A percentile compares a stretch with the other conserved stretches of the same genome.
Evolutionary conservation across 2,113 vertebrate species (phyloP).

Genomic region (Trogon melanurus): DNA sequence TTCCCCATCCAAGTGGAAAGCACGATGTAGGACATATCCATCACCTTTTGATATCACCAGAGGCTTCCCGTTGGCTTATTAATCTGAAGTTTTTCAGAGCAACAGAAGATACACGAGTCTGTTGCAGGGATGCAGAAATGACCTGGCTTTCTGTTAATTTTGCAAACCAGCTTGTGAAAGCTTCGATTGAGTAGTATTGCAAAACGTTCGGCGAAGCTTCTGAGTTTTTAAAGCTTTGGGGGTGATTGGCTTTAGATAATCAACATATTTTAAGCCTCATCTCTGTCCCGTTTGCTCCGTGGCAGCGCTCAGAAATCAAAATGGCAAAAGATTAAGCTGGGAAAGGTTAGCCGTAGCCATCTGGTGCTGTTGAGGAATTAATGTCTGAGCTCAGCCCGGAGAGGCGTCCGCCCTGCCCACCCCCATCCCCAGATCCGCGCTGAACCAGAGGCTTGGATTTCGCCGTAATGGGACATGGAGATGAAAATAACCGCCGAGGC

Average conservation of each 20-base stretch:
- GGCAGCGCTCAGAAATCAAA: not conserved
- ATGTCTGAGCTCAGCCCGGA: slow-evolving; percentile 41
- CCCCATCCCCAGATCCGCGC: slow-evolving; percentile 26
- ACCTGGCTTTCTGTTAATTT: not conserved
- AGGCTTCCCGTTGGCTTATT: not conserved
- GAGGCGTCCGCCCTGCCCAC: not conserved
- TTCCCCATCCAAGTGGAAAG: not conserved
- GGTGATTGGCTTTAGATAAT: not conserved
- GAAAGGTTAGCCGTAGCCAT: slow-evolving; percentile 51
- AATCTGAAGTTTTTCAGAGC: not conserved
- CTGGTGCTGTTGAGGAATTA: slow-evolving; percentile 70
- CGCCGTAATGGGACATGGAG: slow-evolving; percentile 58
- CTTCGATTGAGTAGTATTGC: not conserved
- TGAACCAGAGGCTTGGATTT: slow-evolving; percentile 76
- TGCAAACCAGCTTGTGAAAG: not conserved
- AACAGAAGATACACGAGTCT: not conserved
- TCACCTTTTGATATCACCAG: not conserved
- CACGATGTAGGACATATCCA: not conserved
- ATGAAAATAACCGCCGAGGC: slow-evolving; percentile 67
- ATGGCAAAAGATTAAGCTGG: slow-evolving; percentile 26
- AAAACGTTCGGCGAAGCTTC: fast-evolving
- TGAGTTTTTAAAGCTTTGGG: not conserved
- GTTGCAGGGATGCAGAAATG: not conserved
- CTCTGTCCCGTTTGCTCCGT: not conserved
- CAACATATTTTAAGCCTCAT: not conserved